Evolutionary conservation across 2,888 invertebrate genomes (phyloP), one percentile per base, ranked within the genome.

Genomic region (Ptycholaimellus sp.): DNA sequence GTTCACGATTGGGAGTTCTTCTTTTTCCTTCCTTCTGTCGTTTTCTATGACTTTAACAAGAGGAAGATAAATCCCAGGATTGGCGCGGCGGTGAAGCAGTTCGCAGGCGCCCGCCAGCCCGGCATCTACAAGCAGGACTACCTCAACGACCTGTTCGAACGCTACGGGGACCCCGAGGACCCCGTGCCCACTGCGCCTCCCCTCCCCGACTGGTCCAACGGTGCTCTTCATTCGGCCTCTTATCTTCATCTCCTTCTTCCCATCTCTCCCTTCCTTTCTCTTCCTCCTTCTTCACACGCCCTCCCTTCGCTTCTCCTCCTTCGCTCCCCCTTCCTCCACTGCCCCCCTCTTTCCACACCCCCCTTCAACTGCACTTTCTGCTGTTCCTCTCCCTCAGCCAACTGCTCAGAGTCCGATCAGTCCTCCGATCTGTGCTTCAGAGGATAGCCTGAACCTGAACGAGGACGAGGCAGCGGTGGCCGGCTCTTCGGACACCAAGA

Each of bases 41-140:
- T 7, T 11, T 11, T 30, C 16, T 19, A 7, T 33, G 20, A 33
- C 9, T 9, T 9, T 13, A 25, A 13, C 9, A 42, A 32, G 21
- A 33, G 14, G 34, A 46, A n/a, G n/a, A n/a, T n/a, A n/a, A n/a
- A n/a, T n/a, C n/a, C n/a, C n/a, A n/a, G n/a, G 14, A 37, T 87
- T 1, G 81, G 79, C 45, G 75, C 76, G 2, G 85, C 82, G 0
- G 57, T 87, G 5, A 66, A 65, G 28, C 71, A 71, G 52, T 90
- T 87, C 62, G 69, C 74, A 2, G 33, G 29, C 5, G 52, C 49
- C 42, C 72, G 96, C 43, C 74, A 78, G 1, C 83, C 87, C 1
- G 96, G 96, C 17, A 96, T 99, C 51, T 99, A 99, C 62, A 99
- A 99, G 60, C 73, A 72, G 45, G 87, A 90, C 56, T 99, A 99